Evolutionary conservation across 2,797 vertebrate genomes (phyloP).

Genomic region (Alosa sapidissima): DNA sequence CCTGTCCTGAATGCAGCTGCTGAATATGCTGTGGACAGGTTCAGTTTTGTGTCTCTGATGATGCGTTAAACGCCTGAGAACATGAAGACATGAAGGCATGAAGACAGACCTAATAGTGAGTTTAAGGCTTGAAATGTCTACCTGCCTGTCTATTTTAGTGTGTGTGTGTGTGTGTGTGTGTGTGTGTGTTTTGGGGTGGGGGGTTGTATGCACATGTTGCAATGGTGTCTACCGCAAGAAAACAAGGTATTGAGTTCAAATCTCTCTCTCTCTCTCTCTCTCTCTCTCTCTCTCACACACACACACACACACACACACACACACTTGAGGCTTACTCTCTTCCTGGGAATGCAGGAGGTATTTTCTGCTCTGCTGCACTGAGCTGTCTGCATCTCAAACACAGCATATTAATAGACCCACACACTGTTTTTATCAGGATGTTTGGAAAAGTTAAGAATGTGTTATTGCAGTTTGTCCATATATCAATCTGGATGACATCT

Average conservation of each 20-base stretch:
- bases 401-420: slow-evolving; percentile 2
- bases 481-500: slow-evolving; percentile 12
- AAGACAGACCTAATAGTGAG: background rate
- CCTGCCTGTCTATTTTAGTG: too few species aligned
- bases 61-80: background rate
- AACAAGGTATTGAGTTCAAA: background rate
- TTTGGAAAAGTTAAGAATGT: slow-evolving; percentile 21
- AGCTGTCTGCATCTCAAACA: background rate
- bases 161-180: too few species aligned
- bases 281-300: background rate
- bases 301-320: background rate
- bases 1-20: background rate
- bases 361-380: background rate
- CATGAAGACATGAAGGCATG: background rate
- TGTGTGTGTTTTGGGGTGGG: background rate
- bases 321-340: background rate
- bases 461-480: slow-evolving; percentile 10
- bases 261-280: background rate
- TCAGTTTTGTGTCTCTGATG: background rate
- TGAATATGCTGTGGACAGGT: background rate
- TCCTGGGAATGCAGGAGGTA: background rate
- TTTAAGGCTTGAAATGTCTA: background rate
- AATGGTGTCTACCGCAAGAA: background rate
- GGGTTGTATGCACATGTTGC: background rate
- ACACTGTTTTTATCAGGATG: slow-evolving; percentile 15